Conservation (phyloP, 2,888 invertebrate species). For the Sclerodermus sp. region DNA sequence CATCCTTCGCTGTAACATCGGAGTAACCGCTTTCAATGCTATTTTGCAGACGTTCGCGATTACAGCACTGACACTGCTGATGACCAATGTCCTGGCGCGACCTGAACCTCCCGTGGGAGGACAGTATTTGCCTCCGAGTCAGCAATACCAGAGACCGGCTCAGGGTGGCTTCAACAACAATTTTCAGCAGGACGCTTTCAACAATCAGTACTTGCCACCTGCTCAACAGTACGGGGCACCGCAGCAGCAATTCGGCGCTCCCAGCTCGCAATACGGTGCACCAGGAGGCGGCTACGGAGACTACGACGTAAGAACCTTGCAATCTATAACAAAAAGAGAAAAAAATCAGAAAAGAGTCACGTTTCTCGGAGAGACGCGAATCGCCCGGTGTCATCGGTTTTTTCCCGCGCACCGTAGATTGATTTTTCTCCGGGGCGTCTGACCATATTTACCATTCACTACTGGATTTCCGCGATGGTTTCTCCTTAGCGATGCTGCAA, state of each 20-base stretch:
- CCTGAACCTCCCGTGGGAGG: conserved; percentile 47
- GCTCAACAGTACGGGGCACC: no score
- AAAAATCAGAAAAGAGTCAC: no score
- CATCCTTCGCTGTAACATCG: no score
- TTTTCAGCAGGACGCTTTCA: conserved; percentile 21
- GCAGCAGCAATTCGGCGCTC: conserved; percentile 7
- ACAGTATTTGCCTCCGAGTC: conserved; percentile 46
- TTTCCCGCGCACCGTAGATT: no score
- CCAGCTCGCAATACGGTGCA: conserved; percentile 45
- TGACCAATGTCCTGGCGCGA: conserved; percentile 29
- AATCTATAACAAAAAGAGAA: neutral
- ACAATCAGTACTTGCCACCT: conserved; percentile 38
- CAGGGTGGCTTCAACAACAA: conserved; percentile 22
- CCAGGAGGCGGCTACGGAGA: conserved; percentile 24
- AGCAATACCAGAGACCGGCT: conserved; percentile 39
- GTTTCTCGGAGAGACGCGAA: no score
- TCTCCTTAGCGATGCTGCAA: no score
- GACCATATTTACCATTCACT: no score
- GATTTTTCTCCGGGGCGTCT: no score
- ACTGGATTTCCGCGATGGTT: no score
- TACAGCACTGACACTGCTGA: conserved; percentile 11
- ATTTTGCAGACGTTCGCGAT: conserved; percentile 21
- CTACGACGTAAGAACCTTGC: conserved; percentile 30
- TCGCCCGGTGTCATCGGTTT: no score
- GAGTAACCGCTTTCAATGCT: no score